These are phyloP conservation scores for Actenoides hombroni DNA, from an alignment of 2,113 vertebrate genomes.

Conservation along the genomic window DNA sequence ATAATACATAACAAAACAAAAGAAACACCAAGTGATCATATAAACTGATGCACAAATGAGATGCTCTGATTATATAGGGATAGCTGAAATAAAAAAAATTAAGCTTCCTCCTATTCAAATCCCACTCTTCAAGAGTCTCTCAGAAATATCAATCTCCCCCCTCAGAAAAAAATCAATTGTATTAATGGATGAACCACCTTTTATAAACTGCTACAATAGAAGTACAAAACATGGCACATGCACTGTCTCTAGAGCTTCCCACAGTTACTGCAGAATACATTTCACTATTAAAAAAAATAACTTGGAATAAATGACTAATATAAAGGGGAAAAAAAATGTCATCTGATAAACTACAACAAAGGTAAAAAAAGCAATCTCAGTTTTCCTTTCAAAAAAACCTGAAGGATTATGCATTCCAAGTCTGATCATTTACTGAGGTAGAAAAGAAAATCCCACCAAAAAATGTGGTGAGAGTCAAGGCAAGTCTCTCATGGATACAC, in stretches of 20 bases:
- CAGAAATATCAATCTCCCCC: background rate
- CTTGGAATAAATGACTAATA: background rate
- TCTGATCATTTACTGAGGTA: background rate
- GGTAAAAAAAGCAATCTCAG: background rate
- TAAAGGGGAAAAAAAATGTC: background rate
- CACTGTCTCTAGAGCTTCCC: background rate
- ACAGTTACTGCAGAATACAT: background rate
- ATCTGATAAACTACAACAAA: background rate
- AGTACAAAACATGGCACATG: background rate
- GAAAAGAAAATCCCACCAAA: background rate
- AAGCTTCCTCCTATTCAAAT: background rate
- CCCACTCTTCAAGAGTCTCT: background rate
- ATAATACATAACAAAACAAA: background rate
- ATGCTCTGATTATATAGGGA: background rate
- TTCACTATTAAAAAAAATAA: background rate
- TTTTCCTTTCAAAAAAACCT: background rate
- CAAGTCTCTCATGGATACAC: background rate
- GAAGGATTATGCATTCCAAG: background rate
- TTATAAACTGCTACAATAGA: background rate
- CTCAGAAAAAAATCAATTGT: background rate
- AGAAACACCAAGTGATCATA: background rate
- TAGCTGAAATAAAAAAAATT: background rate
- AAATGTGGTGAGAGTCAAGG: background rate
- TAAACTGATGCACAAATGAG: background rate
- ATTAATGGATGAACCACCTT: background rate